Percentiles rank a stretch among this genome's conserved stretches.
Evolutionary conservation across 2,113 vertebrate species (phyloP).

Genomic region (Chascanopsetta lugubris): DNA sequence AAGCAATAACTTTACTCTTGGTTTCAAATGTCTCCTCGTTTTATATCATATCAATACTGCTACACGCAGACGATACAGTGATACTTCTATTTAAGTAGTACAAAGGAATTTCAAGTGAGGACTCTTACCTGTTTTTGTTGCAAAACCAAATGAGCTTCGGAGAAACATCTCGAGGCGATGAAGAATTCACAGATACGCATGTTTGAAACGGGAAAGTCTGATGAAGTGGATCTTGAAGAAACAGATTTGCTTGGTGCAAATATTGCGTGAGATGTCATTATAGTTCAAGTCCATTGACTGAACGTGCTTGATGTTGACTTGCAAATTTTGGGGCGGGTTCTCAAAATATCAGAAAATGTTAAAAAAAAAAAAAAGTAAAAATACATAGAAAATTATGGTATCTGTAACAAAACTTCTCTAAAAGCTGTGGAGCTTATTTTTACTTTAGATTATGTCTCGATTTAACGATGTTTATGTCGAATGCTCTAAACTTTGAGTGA

Average conservation of each 20-base stretch:
- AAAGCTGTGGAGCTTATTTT: background rate
- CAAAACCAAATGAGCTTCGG: conserved; percentile 4
- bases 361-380: background rate
- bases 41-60: background rate
- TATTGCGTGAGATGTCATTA: background rate
- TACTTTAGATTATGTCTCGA: no score
- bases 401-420: background rate
- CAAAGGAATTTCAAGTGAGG: background rate
- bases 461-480: no score
- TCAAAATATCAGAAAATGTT: background rate
- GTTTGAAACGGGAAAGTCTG: conserved; percentile 24
- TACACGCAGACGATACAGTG: background rate
- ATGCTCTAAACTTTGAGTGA: background rate
- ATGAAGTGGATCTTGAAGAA: conserved; percentile 33
- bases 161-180: conserved; percentile 38
- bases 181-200: background rate
- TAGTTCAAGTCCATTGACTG: background rate
- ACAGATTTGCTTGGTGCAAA: conserved; percentile 18
- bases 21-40: background rate
- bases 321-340: background rate
- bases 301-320: background rate
- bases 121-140: conserved; percentile 61
- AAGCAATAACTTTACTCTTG: background rate
- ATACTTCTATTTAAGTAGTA: background rate
- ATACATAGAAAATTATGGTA: background rate